These are phyloP conservation scores for Chanos chanos DNA, from an alignment of 2,797 vertebrate genomes.

Conservation along the genomic window DNA sequence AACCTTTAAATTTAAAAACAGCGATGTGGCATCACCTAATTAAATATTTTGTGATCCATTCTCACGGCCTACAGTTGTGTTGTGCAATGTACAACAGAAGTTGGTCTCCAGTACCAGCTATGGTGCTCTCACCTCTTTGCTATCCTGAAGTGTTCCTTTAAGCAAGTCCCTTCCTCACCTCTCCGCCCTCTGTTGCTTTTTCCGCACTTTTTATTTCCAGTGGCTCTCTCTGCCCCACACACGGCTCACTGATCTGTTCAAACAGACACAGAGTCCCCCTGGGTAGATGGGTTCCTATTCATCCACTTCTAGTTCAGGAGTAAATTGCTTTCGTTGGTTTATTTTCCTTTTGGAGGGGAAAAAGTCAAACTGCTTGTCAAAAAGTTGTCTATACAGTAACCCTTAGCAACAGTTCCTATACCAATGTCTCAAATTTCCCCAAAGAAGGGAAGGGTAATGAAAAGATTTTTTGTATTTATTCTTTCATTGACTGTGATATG, in stretches of 20 bases:
- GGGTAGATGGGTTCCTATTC: slow-evolving; percentile 10
- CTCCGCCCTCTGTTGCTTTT: neutral
- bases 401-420: slow-evolving; percentile 29
- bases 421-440: slow-evolving; percentile 4
- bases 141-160: too few species aligned
- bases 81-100: too few species aligned
- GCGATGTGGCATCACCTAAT: too few species aligned
- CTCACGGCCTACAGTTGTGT: too few species aligned
- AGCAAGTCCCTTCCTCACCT: neutral
- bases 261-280: slow-evolving; percentile 28
- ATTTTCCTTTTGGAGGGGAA: slow-evolving; percentile 28
- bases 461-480: neutral
- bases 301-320: slow-evolving; percentile 6
- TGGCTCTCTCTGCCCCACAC: neutral
- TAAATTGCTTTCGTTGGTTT: slow-evolving; percentile 24
- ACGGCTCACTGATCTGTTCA: slow-evolving; percentile 18
- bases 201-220: neutral
- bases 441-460: slow-evolving; percentile 5
- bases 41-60: too few species aligned
- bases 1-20: neutral
- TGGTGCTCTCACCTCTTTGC: too few species aligned
- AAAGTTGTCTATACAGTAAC: slow-evolving; percentile 5
- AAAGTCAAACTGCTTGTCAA: slow-evolving; percentile 8
- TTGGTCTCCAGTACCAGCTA: too few species aligned
- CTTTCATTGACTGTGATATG: neutral